phyloP scores from a whole-genome alignment of 2,113 vertebrate genomes.

The Oplegnathus fasciatus region DNA sequence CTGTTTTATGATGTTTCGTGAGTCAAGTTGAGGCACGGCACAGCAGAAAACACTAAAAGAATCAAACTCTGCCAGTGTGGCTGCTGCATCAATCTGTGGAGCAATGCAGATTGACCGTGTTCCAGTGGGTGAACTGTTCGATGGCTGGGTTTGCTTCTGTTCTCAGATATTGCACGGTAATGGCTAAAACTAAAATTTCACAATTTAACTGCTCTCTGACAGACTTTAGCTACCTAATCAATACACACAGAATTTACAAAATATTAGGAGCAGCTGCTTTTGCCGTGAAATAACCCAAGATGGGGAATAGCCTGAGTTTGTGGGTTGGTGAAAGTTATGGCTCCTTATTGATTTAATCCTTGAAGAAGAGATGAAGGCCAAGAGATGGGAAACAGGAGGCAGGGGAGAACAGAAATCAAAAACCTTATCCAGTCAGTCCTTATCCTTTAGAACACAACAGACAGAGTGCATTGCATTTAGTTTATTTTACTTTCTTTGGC shows the following conservation, averaged over 20 bases:
- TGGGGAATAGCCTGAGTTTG: neutral
- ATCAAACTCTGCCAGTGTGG: constrained; percentile 40
- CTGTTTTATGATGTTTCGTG: constrained; percentile 10
- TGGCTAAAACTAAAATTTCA: constrained; percentile 31
- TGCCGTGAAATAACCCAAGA: constrained; percentile 13
- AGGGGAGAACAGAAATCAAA: neutral
- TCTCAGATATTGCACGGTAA: constrained; percentile 29
- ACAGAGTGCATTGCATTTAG: neutral
- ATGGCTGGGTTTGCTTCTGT: constrained; percentile 39
- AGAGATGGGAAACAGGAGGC: neutral
- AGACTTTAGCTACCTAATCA: constrained; percentile 48
- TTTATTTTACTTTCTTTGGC: constrained; percentile 2
- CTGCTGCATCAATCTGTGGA: constrained; percentile 43
- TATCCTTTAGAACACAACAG: neutral
- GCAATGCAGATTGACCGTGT: constrained; percentile 15
- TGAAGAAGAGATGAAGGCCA: constrained; percentile 32
- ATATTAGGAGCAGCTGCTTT: constrained; percentile 22
- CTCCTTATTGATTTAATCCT: constrained; percentile 48
- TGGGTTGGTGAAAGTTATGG: constrained; percentile 41
- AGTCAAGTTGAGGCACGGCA: constrained; percentile 4
- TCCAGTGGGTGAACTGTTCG: constrained; percentile 23
- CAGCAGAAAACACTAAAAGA: constrained; percentile 7
- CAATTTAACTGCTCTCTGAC: constrained; percentile 22
- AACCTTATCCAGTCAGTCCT: constrained; percentile 13
- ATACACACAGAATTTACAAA: constrained; percentile 42